phyloP scores from a whole-genome alignment of 2,797 vertebrate genomes.

The Gambelia wislizenii region DNA sequence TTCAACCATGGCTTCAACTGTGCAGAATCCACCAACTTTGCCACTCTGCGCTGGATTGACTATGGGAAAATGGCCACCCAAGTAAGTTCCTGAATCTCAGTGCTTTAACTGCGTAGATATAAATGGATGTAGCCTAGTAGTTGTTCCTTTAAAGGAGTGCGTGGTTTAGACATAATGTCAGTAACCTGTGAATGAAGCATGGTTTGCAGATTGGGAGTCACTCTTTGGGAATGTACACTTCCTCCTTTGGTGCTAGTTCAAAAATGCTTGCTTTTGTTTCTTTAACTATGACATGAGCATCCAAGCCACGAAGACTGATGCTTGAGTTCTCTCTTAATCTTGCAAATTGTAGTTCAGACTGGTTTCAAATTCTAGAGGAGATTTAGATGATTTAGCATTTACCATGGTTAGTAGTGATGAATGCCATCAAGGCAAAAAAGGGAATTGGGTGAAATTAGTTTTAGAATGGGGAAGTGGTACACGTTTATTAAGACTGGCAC shows the following conservation, averaged over 20 bases:
- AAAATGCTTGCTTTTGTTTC: neutral
- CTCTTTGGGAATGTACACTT: neutral
- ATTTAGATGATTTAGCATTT: neutral
- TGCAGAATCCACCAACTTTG: constrained; percentile 97
- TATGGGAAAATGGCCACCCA: constrained; percentile 97
- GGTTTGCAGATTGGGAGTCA: neutral
- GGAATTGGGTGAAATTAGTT: neutral
- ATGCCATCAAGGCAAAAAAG: neutral
- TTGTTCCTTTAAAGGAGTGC: accelerated
- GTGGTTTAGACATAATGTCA: neutral
- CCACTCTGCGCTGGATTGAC: constrained; percentile 95
- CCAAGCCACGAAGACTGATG: neutral
- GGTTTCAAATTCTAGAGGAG: neutral
- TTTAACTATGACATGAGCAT: neutral
- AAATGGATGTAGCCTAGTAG: accelerated
- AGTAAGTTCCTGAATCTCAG: constrained; percentile 72
- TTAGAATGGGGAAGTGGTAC: neutral
- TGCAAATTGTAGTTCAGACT: neutral
- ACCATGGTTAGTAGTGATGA: neutral
- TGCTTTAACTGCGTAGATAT: neutral
- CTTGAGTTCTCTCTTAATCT: neutral
- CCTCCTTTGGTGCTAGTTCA: too few species aligned
- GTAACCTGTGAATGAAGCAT: neutral
- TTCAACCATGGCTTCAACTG: constrained; percentile 99
- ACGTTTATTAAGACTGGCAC: neutral